Evolutionary conservation across 2,113 vertebrate genomes (phyloP), one percentile per base, ranked within the genome.

Genomic region (Semicossyphus pulcher): DNA sequence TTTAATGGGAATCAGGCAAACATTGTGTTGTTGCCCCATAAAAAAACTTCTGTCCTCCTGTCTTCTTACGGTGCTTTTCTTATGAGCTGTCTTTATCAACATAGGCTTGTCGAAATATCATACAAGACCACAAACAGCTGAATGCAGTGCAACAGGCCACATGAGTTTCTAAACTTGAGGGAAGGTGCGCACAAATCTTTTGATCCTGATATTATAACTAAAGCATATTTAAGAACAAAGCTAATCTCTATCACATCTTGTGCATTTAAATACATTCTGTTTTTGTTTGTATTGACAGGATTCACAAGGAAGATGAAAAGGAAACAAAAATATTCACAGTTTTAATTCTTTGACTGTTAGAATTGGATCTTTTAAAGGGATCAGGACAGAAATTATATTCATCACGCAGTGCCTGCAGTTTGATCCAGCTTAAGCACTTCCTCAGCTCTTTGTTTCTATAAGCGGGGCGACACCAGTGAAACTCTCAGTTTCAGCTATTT

Each of bases 81-180:
- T n/a, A n/a, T n/a, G n/a, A n/a, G n/a, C n/a, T n/a, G n/a, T n/a
- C n/a, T n/a, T n/a, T n/a, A n/a, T n/a, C n/a, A n/a, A n/a, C n/a
- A n/a, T n/a, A n/a, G 70, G 64, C 77, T 81, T 72, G 39, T 81
- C 54, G 75, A 49, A 62, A 80, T 81, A 81, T 87, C 65, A 89
- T 61, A 72, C 68, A 81, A 59, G 44, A 45, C 41, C 51, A 83
- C 53, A 80, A 81, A 88, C 59, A 48, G 75, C 76, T 82, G 88
- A 89, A 80, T 56, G 81, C 78, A 80, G 78, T 76, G 86, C 72
- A 72, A 71, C 78, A 89, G 54, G 85, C 74, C 83, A 77, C 45
- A 32, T 85, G 75, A 85, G 67, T 78, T 77, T 67, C 76, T 77
- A 29, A 82, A 87, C 66, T 44, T 73, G 80, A 86, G 59, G 87